Percentiles rank a stretch among this genome's conserved stretches.
phyloP scores from a whole-genome alignment of 2,888 invertebrate species.

The Gymnocheta viridis region DNA sequence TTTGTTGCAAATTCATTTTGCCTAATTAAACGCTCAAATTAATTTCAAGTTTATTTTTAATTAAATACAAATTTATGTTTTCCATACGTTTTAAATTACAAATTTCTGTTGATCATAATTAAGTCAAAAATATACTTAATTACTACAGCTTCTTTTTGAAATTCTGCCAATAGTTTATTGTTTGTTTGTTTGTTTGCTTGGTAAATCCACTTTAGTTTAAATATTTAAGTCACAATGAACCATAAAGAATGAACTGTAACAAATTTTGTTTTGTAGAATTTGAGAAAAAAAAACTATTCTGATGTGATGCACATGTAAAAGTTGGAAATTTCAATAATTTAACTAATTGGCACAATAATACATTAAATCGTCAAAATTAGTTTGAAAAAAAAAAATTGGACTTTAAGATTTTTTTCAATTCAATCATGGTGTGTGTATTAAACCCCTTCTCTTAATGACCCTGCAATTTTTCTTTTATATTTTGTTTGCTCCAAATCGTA shows the following conservation, averaged over 20 bases:
- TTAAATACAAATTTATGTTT: slow-evolving; percentile 32
- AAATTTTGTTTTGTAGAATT: neutral
- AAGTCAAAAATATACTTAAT: neutral
- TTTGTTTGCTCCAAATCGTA: slow-evolving; percentile 11
- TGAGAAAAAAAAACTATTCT: neutral
- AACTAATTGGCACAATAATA: neutral
- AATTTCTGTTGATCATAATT: slow-evolving; percentile 3
- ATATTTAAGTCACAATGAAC: slow-evolving; percentile 12
- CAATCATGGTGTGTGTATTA: neutral
- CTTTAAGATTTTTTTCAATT: neutral
- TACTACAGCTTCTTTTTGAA: slow-evolving; percentile 28
- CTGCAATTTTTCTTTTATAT: neutral
- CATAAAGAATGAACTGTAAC: slow-evolving; percentile 20
- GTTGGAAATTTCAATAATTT: slow-evolving; percentile 13
- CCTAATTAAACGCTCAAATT: slow-evolving; percentile 20
- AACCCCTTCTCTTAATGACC: neutral
- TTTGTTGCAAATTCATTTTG: slow-evolving; percentile 4
- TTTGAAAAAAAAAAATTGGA: no score
- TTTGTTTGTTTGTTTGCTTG: neutral
- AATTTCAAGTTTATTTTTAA: slow-evolving; percentile 36
- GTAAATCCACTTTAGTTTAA: slow-evolving; percentile 4
- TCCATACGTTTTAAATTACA: slow-evolving; percentile 36
- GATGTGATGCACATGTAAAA: slow-evolving; percentile 11
- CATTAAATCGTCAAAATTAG: neutral
- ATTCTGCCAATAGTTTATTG: slow-evolving; percentile 26